These are phyloP conservation scores for Papilio xuthus DNA, from an alignment of 1,140 invertebrate species.

Conservation along the genomic window DNA sequence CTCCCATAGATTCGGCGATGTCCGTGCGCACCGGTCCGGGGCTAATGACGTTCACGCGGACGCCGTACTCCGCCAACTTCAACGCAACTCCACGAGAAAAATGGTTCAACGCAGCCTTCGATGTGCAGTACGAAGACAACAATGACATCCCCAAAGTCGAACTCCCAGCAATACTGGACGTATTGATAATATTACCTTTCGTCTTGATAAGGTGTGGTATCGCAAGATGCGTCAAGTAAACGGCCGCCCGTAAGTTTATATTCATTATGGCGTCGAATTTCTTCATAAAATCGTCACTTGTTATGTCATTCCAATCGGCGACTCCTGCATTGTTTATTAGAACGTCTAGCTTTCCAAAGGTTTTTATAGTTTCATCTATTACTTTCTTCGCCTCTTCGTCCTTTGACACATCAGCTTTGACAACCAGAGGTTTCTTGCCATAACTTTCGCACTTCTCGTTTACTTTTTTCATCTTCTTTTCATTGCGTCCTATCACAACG, in stretches of 20 bases:
- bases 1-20: neutral
- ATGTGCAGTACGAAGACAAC: conserved; percentile 24
- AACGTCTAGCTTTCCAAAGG: conserved; percentile 23
- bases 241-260: conserved; percentile 1
- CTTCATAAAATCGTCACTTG: conserved; percentile 8
- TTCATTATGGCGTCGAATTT: neutral
- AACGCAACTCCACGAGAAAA: conserved; percentile 37
- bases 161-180: conserved; percentile 40
- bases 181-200: conserved; percentile 47
- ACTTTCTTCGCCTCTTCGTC: conserved; percentile 82
- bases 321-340: conserved; percentile 28
- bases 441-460: conserved; percentile 16
- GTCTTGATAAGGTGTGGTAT: conserved; percentile 41
- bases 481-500: conserved; percentile 85
- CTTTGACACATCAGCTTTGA: conserved; percentile 31
- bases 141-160: neutral
- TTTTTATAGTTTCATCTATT: conserved; percentile 74
- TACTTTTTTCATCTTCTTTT: conserved; percentile 40
- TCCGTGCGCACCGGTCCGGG: neutral
- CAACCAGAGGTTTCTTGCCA: conserved; percentile 28
- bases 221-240: conserved; percentile 36
- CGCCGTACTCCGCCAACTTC: conserved; percentile 42
- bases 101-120: conserved; percentile 41
- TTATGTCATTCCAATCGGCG: neutral
- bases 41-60: conserved; percentile 32